These are phyloP conservation scores for Jacana jacana DNA, from an alignment of 2,113 vertebrate species.

Conservation along the genomic window DNA sequence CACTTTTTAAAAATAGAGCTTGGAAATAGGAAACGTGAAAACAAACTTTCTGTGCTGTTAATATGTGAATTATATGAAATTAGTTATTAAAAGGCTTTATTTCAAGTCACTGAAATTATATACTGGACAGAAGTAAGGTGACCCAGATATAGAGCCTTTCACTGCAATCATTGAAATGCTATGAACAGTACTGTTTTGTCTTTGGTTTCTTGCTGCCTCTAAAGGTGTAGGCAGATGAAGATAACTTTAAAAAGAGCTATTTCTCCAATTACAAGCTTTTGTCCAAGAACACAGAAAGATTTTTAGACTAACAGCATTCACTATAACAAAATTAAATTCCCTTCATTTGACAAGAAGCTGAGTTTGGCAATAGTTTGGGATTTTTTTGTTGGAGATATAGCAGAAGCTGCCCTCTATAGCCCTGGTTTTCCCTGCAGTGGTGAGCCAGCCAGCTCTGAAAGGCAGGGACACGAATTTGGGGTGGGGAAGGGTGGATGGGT, in stretches of 20 bases:
- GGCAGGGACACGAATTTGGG: rapidly evolving
- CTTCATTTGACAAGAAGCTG: slow-evolving; percentile 59
- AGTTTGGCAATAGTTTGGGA: slow-evolving; percentile 5
- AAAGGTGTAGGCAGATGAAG: slow-evolving; percentile 75
- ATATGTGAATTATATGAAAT: slow-evolving; percentile 38
- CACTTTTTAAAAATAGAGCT: neutral
- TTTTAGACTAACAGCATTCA: slow-evolving; percentile 70
- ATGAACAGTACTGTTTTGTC: slow-evolving; percentile 77
- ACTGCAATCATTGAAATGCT: slow-evolving; percentile 64
- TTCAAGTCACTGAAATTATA: slow-evolving; percentile 62
- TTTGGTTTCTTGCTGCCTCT: slow-evolving; percentile 63
- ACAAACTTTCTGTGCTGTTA: slow-evolving; percentile 13
- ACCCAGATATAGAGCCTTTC: slow-evolving; percentile 71
- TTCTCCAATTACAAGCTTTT: slow-evolving; percentile 79
- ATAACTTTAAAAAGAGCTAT: slow-evolving; percentile 71
- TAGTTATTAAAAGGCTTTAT: slow-evolving; percentile 56
- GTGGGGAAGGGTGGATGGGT: neutral
- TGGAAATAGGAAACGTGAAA: neutral
- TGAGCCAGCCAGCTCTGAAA: neutral
- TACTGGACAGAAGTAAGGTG: slow-evolving; percentile 64
- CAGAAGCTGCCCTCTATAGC: neutral
- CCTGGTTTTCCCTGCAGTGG: neutral
- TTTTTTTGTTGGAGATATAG: neutral
- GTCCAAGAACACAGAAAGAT: slow-evolving; percentile 71
- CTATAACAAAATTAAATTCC: slow-evolving; percentile 76